A percentile compares a stretch with the other conserved stretches of the same genome.
Evolutionary conservation across 37 sponge, comb jelly and placozoan genomes (phyloP).

Genomic region (Agelas oroides): DNA sequence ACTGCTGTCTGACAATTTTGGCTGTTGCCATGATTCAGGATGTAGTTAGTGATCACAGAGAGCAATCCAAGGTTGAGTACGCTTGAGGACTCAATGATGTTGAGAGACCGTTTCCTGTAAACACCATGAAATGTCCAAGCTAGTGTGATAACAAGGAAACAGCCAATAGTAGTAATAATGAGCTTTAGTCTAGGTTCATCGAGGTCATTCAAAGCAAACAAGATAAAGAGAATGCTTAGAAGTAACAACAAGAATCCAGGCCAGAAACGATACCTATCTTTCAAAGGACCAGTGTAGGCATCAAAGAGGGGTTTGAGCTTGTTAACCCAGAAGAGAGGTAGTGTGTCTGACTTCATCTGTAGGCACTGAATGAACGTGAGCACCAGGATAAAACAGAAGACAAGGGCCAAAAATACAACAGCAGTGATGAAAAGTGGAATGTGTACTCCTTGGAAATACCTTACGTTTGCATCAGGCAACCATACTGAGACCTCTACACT

Average conservation of each 20-base stretch:
- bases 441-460: background rate
- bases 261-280: conserved; percentile 20
- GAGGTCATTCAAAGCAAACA: background rate
- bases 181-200: background rate
- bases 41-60: background rate
- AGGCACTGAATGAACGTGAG: conserved; percentile 4
- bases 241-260: conserved; percentile 20
- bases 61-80: conserved; percentile 4
- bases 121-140: conserved; percentile 5
- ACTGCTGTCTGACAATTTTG: too few species aligned
- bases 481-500: background rate
- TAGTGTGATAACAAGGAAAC: background rate
- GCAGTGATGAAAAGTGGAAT: conserved; percentile 5
- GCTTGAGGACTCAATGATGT: conserved; percentile 21
- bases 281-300: conserved; percentile 35
- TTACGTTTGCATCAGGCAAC: background rate
- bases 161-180: background rate
- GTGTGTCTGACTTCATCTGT: background rate
- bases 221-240: background rate
- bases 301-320: conserved; percentile 13
- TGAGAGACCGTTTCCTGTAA: conserved; percentile 28
- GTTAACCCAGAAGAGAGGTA: conserved; percentile 4
- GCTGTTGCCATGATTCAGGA: too few species aligned
- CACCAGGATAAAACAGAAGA: conserved; percentile 1
- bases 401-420: background rate